These are phyloP conservation scores for Litoditis marina DNA, from an alignment of 2,888 invertebrate species.

Conservation along the genomic window DNA sequence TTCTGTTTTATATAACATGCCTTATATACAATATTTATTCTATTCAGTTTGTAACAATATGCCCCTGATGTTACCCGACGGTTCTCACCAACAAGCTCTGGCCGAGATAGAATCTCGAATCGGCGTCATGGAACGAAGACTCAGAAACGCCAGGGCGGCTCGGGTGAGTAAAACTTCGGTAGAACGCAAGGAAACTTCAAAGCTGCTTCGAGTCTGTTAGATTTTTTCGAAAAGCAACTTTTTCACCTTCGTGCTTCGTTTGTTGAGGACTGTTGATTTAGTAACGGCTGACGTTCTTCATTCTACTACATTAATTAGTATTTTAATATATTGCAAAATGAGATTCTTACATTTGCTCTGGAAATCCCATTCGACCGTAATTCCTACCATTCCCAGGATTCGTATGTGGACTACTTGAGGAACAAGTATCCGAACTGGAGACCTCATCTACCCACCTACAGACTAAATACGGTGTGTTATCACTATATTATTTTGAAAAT, in stretches of 20 bases:
- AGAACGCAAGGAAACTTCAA: not conserved
- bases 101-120: constrained; percentile 30
- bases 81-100: constrained; percentile 23
- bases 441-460: constrained; percentile 23
- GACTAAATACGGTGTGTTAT: not conserved
- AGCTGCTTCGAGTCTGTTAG: too few relatives aligned
- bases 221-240: too few relatives aligned
- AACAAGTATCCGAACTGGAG: constrained; percentile 42
- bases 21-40: too few relatives aligned
- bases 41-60: too few relatives aligned
- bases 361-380: too few relatives aligned
- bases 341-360: too few relatives aligned
- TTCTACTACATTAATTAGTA: too few relatives aligned
- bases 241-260: too few relatives aligned
- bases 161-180: constrained; percentile 18
- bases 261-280: not conserved
- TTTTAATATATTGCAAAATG: too few relatives aligned
- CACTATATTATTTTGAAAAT: not conserved
- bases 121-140: constrained; percentile 26
- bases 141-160: constrained; percentile 34
- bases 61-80: constrained; percentile 10
- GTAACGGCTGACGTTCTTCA: not conserved
- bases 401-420: constrained; percentile 35
- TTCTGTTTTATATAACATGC: too few relatives aligned
- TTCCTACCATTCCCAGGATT: too few relatives aligned